Base-by-base conservation (phyloP, 2,797 vertebrate species). In the Phalloptychus januarius region DNA sequence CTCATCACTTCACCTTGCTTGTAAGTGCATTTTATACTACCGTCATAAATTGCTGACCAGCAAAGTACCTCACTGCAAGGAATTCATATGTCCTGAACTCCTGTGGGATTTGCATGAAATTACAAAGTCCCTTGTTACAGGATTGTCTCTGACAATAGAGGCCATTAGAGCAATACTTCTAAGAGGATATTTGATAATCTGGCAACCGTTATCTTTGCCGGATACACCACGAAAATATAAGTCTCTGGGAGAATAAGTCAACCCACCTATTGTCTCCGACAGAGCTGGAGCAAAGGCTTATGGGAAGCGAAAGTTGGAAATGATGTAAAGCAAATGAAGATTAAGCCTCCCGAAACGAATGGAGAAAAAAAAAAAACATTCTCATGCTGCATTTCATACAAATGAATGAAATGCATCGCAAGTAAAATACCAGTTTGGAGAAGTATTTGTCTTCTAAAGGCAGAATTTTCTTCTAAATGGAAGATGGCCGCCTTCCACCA, bases 151-250 rank as follows among this genome's bases (percentile, higher is more conserved):
- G 78, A 92, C 89, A 91, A 91, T 85, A 44, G 85, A 82, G 78
- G 76, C 76, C 83, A 77, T 85, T 90, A 42, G 58, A 86, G 83
- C 79, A 61, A 75, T 82, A 78, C 79, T 83, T 85, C 78, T 75
- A 83, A 91, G 83, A 79, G 89, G 85, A 89, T 91, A 83, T 81
- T 88, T 84, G 82, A 94, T 91, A 92, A 94, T 90, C 87, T 90
- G 78, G 81, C 81, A 65, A 67, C 7, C n/a, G 82, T 86, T 83
- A 88, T 92, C 89, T 90, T 61, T 11, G n/a, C 81, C 71, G 79
- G 73, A 81, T 76, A 84, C 74, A 79, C 87, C 76, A 83, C 79
- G 81, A 80, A 71, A 75, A 75, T 80, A 69, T 82, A 75, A 76
- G 79, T 80, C 69, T 69, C 73, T 74, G 65, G 69, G 56, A 79